Conservation (phyloP, 2,113 vertebrate species). For the human (Homo sapiens) region DNA sequence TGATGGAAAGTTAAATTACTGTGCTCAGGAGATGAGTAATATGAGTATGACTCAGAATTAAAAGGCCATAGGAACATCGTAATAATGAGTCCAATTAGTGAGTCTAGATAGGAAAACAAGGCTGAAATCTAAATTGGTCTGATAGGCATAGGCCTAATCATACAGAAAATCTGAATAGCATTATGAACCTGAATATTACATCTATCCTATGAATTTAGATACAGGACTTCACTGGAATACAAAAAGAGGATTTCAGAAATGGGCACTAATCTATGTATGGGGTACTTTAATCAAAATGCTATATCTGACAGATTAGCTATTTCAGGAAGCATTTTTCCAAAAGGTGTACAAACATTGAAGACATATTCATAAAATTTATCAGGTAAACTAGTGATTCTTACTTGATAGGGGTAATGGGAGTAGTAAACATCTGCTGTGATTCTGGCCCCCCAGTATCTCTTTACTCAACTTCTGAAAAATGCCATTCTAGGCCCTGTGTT, state of each 20-base stretch:
- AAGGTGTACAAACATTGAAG: neutral
- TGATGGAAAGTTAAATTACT: conserved; percentile 38
- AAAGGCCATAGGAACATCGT: conserved; percentile 16
- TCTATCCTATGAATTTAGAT: neutral
- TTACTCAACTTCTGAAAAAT: neutral
- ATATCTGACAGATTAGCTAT: neutral
- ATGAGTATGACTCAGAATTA: conserved; percentile 22
- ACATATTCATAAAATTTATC: neutral
- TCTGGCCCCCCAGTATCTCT: neutral
- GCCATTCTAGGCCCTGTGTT: neutral
- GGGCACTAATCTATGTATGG: neutral
- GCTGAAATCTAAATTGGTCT: conserved; percentile 24
- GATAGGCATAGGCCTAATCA: neutral
- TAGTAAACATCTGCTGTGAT: neutral
- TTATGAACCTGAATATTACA: neutral
- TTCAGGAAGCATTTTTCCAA: neutral
- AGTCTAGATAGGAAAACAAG: neutral
- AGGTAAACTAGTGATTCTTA: neutral
- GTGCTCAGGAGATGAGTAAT: neutral
- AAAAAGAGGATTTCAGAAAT: neutral
- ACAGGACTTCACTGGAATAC: neutral
- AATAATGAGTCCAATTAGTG: conserved; percentile 43
- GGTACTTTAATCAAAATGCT: neutral
- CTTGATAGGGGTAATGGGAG: too few relatives aligned
- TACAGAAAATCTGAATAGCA: conserved; percentile 1